These are phyloP conservation scores for Potamilus streckersoni DNA, from an alignment of 1,140 invertebrate genomes.

Conservation along the genomic window DNA sequence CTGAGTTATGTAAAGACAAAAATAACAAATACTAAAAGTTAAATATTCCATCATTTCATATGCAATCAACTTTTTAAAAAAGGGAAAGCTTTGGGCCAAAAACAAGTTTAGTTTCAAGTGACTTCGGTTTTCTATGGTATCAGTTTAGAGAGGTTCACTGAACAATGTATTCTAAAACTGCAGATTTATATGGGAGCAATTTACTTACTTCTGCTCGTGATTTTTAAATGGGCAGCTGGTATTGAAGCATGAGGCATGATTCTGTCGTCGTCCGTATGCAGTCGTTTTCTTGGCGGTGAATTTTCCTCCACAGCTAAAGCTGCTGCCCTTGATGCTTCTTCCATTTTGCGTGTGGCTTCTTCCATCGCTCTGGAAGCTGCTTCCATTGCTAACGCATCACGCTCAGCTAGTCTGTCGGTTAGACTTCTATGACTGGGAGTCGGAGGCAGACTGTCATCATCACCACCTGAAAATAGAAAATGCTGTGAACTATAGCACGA, in stretches of 20 bases:
- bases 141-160: too few species aligned
- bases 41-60: too few species aligned
- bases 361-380: slow-evolving; percentile 65
- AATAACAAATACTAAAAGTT: too few species aligned
- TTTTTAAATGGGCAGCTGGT: slow-evolving; percentile 87
- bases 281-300: slow-evolving; percentile 63
- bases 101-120: too few species aligned
- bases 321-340: slow-evolving; percentile 56
- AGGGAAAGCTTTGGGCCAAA: too few species aligned
- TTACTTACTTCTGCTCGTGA: slow-evolving; percentile 84
- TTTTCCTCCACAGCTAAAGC: slow-evolving; percentile 50
- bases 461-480: slow-evolving; percentile 30
- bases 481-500: background rate
- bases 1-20: too few species aligned
- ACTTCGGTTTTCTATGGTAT: too few species aligned
- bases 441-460: slow-evolving; percentile 60
- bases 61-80: too few species aligned
- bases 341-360: slow-evolving; percentile 66
- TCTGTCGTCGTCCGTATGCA: slow-evolving; percentile 67
- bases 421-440: slow-evolving; percentile 50
- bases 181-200: background rate
- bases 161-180: too few species aligned
- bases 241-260: slow-evolving; percentile 66
- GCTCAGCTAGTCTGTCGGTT: slow-evolving; percentile 59
- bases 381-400: slow-evolving; percentile 68